Evolutionary conservation across 92 coral and sea anemone species (phyloP).

Genomic region (Parazoanthus atlanticus): DNA sequence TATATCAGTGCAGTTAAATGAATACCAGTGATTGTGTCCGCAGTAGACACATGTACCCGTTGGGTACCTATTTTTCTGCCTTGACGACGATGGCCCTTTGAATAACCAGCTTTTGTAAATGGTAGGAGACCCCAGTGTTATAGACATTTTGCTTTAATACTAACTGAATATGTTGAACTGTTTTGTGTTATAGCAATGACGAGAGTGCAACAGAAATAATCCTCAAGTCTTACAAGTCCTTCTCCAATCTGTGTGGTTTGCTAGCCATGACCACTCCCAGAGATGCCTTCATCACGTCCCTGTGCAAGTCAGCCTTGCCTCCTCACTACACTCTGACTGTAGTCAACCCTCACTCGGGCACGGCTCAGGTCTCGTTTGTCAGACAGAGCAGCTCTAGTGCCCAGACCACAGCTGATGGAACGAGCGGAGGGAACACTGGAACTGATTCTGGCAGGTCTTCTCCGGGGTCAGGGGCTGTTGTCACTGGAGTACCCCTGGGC

Average conservation of each 20-base stretch:
- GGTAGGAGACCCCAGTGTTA: not conserved
- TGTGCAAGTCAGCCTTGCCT: constrained; percentile 97
- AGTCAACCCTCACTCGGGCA: constrained; percentile 91
- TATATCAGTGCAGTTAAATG: no score
- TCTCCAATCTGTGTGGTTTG: constrained; percentile 90
- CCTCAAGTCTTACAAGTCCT: constrained; percentile 86
- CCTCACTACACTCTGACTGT: constrained; percentile 97
- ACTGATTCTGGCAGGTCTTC: constrained; percentile 61
- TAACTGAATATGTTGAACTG: not conserved
- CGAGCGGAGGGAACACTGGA: constrained; percentile 60
- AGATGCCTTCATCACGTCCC: constrained; percentile 95
- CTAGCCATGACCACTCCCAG: constrained; percentile 90
- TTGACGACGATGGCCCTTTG: no score
- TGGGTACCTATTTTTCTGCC: no score
- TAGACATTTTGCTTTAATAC: not conserved
- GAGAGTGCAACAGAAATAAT: constrained; percentile 90
- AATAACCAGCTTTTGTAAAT: no score
- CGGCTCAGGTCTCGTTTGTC: constrained; percentile 85
- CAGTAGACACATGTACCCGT: no score
- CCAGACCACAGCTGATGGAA: constrained; percentile 59
- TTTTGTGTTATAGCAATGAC: constrained; percentile 75
- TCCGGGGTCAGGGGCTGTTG: constrained; percentile 80
- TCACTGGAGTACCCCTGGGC: constrained; percentile 90
- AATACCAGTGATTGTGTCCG: no score
- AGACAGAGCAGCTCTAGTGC: constrained; percentile 64